Evolutionary conservation across 2,113 vertebrate genomes (phyloP), one percentile per base, ranked within the genome.

Genomic region (Amblyornis subalaris): DNA sequence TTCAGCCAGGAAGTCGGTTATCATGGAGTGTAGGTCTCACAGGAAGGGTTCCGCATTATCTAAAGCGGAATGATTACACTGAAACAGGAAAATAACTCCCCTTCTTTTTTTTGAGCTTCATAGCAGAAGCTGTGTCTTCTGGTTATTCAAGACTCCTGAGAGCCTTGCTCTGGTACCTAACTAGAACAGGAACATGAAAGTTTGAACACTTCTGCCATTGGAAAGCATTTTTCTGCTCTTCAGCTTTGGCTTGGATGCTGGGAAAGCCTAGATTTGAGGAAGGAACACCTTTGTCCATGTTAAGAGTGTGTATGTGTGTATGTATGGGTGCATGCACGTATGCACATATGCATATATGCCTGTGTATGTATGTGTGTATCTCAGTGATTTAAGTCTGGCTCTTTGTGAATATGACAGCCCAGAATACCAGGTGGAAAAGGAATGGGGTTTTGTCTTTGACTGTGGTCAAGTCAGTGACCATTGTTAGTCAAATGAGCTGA

Each of bases 301-400:
- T 73, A 40, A 58, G 29, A 14, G 4, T 70, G 6, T 53, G 14
- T 47, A 3, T 55, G 9, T 42, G 42, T 42, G 42, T 42, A 42
- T 12, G 3, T 36, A 1, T 22, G 38, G 14, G 8, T 35, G 21
- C 25, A 25, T 58, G 18, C 0, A 1, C 13, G 14, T 31, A 40
- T 7, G 3, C 15, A 20, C 8, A 23, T 9, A 23, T 19, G 45
- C 20, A 17, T 36, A 28, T 38, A 10, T n/a, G 17, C 48, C 8
- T n/a, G 8, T 14, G 7, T 6, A 6, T 24, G 4, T 31, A 3
- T 29, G 6, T 16, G 2, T 19, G 7, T 31, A 10, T 8, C 1
- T 28, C 13, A 54, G 9, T 13, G 9, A 35, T 53, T 65, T 26
- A 61, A 45, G 7, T 42, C 23, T 77, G 35, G 7, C 26, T n/a